phyloP scores from a whole-genome alignment of 2,797 vertebrate genomes.

The Arremon aurantiirostris region DNA sequence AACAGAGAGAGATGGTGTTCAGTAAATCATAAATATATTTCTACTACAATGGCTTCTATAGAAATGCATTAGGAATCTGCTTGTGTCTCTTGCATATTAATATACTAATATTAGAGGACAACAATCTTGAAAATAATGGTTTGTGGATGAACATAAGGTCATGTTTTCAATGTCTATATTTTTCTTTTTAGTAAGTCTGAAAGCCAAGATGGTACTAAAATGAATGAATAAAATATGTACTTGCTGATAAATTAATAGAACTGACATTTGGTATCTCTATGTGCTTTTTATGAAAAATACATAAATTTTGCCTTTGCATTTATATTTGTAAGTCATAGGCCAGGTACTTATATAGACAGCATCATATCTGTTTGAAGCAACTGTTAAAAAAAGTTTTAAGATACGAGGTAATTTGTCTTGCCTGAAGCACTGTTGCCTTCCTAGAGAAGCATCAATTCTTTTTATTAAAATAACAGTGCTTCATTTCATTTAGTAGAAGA shows the following conservation, averaged over 20 bases:
- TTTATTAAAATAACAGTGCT: neutral
- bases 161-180: neutral
- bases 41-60: neutral
- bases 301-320: neutral
- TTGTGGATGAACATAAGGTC: neutral
- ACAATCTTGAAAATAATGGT: neutral
- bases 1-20: neutral
- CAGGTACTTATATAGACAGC: neutral
- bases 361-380: neutral
- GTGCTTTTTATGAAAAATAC: neutral
- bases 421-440: neutral
- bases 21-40: neutral
- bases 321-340: neutral
- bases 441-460: neutral
- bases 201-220: neutral
- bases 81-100: neutral
- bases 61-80: neutral
- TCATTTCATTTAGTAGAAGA: neutral
- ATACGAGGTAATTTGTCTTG: neutral
- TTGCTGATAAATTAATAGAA: neutral
- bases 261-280: neutral
- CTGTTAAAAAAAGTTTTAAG: neutral
- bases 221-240: neutral
- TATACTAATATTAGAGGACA: neutral
- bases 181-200: neutral